Percentiles rank a stretch among this genome's conserved stretches.
These are phyloP conservation scores for Phrynocephalus guinanensis DNA, from an alignment of 2,797 vertebrate genomes.

Conservation along the genomic window DNA sequence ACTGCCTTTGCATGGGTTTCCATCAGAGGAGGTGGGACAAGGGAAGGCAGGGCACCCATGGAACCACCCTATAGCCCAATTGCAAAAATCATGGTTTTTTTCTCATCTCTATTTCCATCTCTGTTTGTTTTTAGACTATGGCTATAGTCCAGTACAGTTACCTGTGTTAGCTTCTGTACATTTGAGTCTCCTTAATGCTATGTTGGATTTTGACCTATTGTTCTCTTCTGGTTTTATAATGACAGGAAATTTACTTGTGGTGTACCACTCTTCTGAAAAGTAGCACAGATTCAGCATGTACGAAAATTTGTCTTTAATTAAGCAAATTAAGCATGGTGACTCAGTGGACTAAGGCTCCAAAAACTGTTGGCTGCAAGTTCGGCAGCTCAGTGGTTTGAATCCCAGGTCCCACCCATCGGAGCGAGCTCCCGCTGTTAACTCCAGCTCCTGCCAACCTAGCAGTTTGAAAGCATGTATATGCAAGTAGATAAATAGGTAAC, in stretches of 20 bases:
- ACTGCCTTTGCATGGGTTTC: background rate
- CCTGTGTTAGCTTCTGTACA: background rate
- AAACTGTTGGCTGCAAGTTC: no score
- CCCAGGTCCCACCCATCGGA: no score
- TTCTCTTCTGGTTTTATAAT: background rate
- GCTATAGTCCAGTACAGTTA: background rate
- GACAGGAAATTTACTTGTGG: background rate
- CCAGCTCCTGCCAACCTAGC: no score
- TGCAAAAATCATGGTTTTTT: no score
- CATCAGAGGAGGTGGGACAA: no score
- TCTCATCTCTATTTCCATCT: background rate
- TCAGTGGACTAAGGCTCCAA: no score
- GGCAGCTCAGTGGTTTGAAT: no score
- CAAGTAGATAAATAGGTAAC: no score
- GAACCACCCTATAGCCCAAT: no score
- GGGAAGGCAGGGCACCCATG: no score
- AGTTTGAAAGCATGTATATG: no score
- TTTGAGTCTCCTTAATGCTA: background rate
- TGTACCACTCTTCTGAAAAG: background rate
- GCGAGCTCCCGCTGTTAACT: no score
- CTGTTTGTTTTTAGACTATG: background rate
- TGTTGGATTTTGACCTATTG: background rate
- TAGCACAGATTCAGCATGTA: background rate
- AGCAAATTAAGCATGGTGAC: background rate
- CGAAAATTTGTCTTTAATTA: slow-evolving; percentile 2